phyloP scores from a whole-genome alignment of 1,140 invertebrate species.

The Phthorimaea operculella region DNA sequence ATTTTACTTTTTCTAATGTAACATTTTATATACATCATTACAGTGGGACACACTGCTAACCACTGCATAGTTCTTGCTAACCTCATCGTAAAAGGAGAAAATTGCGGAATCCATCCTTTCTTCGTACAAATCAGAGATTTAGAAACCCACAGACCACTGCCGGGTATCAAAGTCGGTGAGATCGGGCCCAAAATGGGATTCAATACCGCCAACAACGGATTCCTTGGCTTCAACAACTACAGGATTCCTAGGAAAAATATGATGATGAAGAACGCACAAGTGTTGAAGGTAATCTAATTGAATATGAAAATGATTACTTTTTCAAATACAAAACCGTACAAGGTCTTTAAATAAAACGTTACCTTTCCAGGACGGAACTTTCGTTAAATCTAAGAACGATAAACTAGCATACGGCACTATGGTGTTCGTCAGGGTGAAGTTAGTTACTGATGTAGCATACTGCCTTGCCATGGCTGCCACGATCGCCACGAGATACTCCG shows the following conservation, averaged over 20 bases:
- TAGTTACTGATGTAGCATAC: conserved; percentile 75
- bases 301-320: neutral
- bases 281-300: conserved; percentile 66
- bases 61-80: conserved; percentile 89
- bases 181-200: conserved; percentile 92
- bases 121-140: conserved; percentile 88
- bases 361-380: conserved; percentile 81
- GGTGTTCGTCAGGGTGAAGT: conserved; percentile 87
- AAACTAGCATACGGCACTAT: conserved; percentile 93
- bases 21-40: conserved; percentile 18
- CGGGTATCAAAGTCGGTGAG: conserved; percentile 90
- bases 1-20: too few species aligned
- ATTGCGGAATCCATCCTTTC: conserved; percentile 89
- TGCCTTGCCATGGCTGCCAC: conserved; percentile 81
- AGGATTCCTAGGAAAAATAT: conserved; percentile 88
- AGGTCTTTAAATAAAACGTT: neutral
- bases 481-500: conserved; percentile 86
- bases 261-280: conserved; percentile 93
- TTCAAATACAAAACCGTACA: neutral
- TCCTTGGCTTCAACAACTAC: conserved; percentile 82
- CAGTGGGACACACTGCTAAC: conserved; percentile 91
- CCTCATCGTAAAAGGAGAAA: conserved; percentile 81
- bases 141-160: conserved; percentile 84
- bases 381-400: conserved; percentile 79
- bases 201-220: conserved; percentile 90